A percentile compares a stretch with the other conserved stretches of the same genome.
These are phyloP conservation scores for Telenomus remus DNA, from an alignment of 1,140 invertebrate genomes.

Conservation along the genomic window DNA sequence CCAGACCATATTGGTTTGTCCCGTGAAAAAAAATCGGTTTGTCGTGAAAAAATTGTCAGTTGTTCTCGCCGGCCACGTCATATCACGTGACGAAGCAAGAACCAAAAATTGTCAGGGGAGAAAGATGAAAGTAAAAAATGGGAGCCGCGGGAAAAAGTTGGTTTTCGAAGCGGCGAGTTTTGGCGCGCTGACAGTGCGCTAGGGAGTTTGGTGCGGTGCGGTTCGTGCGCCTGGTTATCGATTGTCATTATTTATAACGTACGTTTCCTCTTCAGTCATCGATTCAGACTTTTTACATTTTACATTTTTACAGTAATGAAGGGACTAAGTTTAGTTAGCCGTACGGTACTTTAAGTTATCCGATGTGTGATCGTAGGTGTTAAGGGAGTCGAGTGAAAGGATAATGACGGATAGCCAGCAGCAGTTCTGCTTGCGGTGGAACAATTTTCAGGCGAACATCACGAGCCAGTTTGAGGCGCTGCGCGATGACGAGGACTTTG, in stretches of 20 bases:
- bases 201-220: constrained; percentile 61
- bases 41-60: neutral
- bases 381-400: constrained; percentile 69
- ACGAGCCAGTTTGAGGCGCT: constrained; percentile 87
- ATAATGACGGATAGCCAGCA: constrained; percentile 78
- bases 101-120: no score
- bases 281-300: constrained; percentile 77
- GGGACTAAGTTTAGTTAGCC: constrained; percentile 71
- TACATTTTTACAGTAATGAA: constrained; percentile 76
- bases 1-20: neutral
- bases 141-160: neutral
- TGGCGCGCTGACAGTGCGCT: constrained; percentile 31
- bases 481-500: constrained; percentile 86
- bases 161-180: neutral
- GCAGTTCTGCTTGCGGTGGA: constrained; percentile 94
- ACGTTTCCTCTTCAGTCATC: constrained; percentile 77
- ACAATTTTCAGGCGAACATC: constrained; percentile 93
- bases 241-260: constrained; percentile 77
- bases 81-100: no score
- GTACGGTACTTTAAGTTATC: constrained; percentile 65
- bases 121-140: neutral
- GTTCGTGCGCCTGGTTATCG: constrained; percentile 71
- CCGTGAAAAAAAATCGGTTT: neutral
- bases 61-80: no score
- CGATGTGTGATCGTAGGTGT: constrained; percentile 69